A percentile compares a stretch with the other conserved stretches of the same genome.
Evolutionary conservation across 2,888 invertebrate genomes (phyloP).

Genomic region (Stenolophus ochropezus): DNA sequence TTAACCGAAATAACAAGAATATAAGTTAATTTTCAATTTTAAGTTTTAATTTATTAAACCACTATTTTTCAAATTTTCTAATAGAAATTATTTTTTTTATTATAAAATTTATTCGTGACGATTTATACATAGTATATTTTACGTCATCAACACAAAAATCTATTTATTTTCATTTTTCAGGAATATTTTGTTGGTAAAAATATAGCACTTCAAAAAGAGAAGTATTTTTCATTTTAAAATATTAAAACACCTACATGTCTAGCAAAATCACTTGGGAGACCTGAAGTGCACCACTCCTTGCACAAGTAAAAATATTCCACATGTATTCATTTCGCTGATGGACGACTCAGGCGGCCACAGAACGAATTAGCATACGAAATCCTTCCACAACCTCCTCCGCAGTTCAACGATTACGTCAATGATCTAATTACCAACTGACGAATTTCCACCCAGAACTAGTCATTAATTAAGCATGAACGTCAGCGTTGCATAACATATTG

Average conservation of each 20-base stretch:
- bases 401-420: background rate
- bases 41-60: too few species aligned
- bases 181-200: background rate
- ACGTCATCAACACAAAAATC: too few species aligned
- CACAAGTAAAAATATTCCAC: background rate
- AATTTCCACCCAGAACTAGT: conserved; percentile 10
- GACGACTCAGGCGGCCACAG: background rate
- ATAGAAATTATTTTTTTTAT: too few species aligned
- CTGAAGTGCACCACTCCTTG: background rate
- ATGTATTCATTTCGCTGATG: background rate
- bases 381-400: background rate
- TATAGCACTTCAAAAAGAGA: background rate
- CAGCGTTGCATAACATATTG: conserved; percentile 8
- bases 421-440: conserved; percentile 15
- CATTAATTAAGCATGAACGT: conserved; percentile 13
- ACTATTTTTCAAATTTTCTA: too few species aligned
- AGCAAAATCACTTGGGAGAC: background rate
- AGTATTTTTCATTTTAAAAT: background rate
- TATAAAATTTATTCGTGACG: too few species aligned
- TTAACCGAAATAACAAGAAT: too few species aligned
- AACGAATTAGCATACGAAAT: background rate
- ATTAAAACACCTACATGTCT: background rate
- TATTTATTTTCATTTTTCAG: too few species aligned
- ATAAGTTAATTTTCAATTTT: too few species aligned
- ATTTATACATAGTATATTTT: too few species aligned